Conservation (phyloP, 1,140 invertebrate species). For the Trachymyrmex cornetzi region DNA sequence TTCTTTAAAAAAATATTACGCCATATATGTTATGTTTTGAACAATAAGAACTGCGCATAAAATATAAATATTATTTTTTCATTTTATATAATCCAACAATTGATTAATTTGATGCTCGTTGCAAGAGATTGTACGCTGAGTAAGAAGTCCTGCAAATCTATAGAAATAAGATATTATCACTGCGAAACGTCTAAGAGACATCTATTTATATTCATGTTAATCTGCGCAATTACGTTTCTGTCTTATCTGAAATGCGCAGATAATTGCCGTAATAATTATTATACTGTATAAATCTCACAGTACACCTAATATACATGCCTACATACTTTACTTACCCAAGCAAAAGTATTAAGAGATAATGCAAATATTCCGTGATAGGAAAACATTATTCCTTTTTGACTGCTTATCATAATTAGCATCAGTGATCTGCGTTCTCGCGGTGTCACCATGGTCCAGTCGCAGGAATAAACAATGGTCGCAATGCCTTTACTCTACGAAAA, state of each 20-base stretch:
- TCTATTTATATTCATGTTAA: neutral
- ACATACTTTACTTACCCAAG: slow-evolving; percentile 21
- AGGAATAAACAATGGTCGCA: slow-evolving; percentile 31
- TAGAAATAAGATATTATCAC: slow-evolving; percentile 1
- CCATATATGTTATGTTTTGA: neutral
- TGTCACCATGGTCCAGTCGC: slow-evolving; percentile 31
- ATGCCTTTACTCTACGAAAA: slow-evolving; percentile 20
- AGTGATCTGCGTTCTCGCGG: slow-evolving; percentile 17
- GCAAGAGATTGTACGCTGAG: slow-evolving; percentile 42
- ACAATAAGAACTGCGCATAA: neutral
- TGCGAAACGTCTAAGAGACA: neutral
- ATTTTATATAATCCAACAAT: neutral
- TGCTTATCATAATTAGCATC: slow-evolving; percentile 19
- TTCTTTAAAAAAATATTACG: neutral
- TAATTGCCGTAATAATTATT: neutral
- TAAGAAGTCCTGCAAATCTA: slow-evolving; percentile 54
- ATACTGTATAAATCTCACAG: neutral
- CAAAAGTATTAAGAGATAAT: slow-evolving; percentile 38
- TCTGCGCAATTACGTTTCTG: neutral
- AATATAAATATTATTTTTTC: slow-evolving; percentile 16
- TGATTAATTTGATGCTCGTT: slow-evolving; percentile 9
- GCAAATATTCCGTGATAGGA: slow-evolving; percentile 39
- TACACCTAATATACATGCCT: neutral
- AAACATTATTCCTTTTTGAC: slow-evolving; percentile 39
- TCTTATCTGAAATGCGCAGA: neutral